Evolutionary conservation across 2,888 invertebrate genomes (phyloP).

Genomic region (Napeogenes sylphis): DNA sequence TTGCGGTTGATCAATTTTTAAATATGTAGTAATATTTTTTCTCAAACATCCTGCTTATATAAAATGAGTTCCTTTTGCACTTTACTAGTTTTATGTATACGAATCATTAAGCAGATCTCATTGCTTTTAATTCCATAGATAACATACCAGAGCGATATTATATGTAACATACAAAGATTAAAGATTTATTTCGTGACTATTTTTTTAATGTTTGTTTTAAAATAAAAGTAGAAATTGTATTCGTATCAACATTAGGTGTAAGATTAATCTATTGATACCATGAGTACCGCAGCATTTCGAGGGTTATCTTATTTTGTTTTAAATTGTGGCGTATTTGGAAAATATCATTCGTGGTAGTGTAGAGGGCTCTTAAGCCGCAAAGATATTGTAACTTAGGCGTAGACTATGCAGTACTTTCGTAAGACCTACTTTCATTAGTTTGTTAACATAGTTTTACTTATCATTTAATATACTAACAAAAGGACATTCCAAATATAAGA

Average conservation of each 20-base stretch:
- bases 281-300: constrained; percentile 61
- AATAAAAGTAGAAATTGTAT: background rate
- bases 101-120: constrained; percentile 51
- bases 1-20: constrained; percentile 20
- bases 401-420: constrained; percentile 45
- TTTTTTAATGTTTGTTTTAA: background rate
- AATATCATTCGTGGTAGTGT: constrained; percentile 57
- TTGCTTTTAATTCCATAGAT: constrained; percentile 35
- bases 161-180: no score
- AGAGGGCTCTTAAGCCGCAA: constrained; percentile 59
- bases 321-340: constrained; percentile 46
- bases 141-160: no score
- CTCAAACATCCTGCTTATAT: background rate
- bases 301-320: constrained; percentile 38
- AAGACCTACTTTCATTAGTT: constrained; percentile 38
- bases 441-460: constrained; percentile 37
- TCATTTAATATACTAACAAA: constrained; percentile 41
- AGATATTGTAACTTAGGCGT: constrained; percentile 46
- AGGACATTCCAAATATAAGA: constrained; percentile 49
- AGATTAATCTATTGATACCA: constrained; percentile 27
- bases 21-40: background rate
- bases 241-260: background rate
- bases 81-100: background rate
- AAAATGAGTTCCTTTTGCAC: background rate
- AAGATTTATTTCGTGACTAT: no score